Conservation (phyloP, 2,888 invertebrate species). For the Oxyscelio sp. region DNA sequence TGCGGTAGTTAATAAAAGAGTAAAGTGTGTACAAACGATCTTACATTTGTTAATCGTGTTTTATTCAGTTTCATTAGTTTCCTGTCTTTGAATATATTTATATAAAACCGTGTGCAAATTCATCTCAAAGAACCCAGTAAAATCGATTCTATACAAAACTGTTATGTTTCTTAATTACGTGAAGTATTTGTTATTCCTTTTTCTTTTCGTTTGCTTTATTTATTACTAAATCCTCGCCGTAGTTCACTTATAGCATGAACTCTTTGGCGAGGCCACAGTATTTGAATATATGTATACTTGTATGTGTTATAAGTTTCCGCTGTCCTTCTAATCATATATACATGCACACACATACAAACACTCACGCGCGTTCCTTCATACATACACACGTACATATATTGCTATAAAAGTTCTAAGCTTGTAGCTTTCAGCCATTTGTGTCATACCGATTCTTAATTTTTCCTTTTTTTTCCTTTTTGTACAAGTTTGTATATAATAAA, state of each 20-base stretch:
- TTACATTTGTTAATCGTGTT: slow-evolving; percentile 12
- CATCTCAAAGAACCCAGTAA: slow-evolving; percentile 23
- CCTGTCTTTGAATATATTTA: slow-evolving; percentile 12
- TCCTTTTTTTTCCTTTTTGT: slow-evolving; percentile 76
- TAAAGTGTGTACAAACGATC: slow-evolving; percentile 58
- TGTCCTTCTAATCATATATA: slow-evolving; percentile 24
- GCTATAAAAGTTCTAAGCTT: slow-evolving; percentile 82
- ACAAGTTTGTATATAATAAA: slow-evolving; percentile 83
- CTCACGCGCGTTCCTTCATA: too few relatives aligned
- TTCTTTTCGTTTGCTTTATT: slow-evolving; percentile 19
- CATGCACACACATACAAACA: slow-evolving; percentile 9
- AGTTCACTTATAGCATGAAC: slow-evolving; percentile 81
- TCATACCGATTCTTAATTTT: slow-evolving; percentile 49
- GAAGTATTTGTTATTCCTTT: slow-evolving; percentile 29
- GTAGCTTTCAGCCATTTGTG: slow-evolving; percentile 82
- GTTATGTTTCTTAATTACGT: slow-evolving; percentile 44
- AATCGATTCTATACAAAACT: slow-evolving; percentile 45
- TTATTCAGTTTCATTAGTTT: slow-evolving; percentile 8
- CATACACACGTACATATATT: slow-evolving; percentile 77
- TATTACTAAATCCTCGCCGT: slow-evolving; percentile 39
- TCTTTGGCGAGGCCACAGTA: slow-evolving; percentile 82
- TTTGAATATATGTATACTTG: slow-evolving; percentile 27
- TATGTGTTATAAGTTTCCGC: slow-evolving; percentile 30
- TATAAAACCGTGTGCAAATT: slow-evolving; percentile 37
- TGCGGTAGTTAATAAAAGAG: slow-evolving; percentile 28